Evolutionary conservation across 1,140 invertebrate species (phyloP).

Genomic region (Zaprionus taronus): DNA sequence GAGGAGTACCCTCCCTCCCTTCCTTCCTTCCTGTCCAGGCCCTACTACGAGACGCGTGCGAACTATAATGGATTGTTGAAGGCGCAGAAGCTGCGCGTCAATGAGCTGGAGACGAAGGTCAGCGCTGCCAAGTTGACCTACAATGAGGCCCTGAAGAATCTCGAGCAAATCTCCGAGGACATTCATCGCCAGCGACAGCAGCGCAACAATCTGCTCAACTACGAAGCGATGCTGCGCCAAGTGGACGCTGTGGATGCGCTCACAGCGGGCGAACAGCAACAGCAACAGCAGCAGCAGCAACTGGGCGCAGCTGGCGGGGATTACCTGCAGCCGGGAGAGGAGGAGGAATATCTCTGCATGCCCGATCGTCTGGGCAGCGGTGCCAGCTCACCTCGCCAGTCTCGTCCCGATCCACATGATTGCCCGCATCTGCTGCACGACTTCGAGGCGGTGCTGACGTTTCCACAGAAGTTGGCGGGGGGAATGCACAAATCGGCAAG

Average conservation of each 20-base stretch:
- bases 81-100: conserved; percentile 93
- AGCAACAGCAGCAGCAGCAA: conserved; percentile 18
- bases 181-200: conserved; percentile 89
- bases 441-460: conserved; percentile 75
- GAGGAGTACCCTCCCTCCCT: conserved; percentile 7
- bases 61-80: conserved; percentile 95
- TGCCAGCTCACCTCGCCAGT: conserved; percentile 65
- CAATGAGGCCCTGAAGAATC: conserved; percentile 92
- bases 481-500: conserved; percentile 81
- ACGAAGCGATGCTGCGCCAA: conserved; percentile 71
- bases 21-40: conserved; percentile 85
- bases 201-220: conserved; percentile 75
- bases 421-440: conserved; percentile 81
- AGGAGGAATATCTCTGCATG: conserved; percentile 84
- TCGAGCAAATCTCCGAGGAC: conserved; percentile 97
- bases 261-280: conserved; percentile 24
- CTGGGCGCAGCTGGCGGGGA: background rate
- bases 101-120: conserved; percentile 91
- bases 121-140: conserved; percentile 93
- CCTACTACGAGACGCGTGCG: conserved; percentile 96
- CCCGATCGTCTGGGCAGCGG: conserved; percentile 79
- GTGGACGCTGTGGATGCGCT: conserved; percentile 57
- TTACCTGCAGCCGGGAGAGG: conserved; percentile 43
- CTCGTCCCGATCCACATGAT: conserved; percentile 78
- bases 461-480: conserved; percentile 69